phyloP scores from a whole-genome alignment of 2,113 vertebrate genomes.

The Lipophrys pholis region DNA sequence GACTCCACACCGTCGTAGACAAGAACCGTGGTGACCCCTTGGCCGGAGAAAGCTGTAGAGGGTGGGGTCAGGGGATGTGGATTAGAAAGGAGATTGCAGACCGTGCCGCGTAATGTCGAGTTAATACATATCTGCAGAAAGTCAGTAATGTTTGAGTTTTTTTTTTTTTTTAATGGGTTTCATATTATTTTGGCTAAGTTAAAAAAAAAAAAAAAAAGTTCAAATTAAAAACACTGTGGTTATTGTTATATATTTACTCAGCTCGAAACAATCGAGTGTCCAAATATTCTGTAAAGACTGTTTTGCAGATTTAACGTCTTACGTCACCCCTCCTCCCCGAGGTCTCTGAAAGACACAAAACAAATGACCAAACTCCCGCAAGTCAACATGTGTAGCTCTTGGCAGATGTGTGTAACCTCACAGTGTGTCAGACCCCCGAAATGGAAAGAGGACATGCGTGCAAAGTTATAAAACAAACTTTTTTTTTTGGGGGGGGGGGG shows the following conservation, averaged over 20 bases:
- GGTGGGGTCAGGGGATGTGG: slow-evolving; percentile 72
- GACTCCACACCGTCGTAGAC: slow-evolving; percentile 47
- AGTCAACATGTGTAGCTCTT: slow-evolving; percentile 36
- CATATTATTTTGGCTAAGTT: slow-evolving; percentile 24
- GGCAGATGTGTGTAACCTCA: slow-evolving; percentile 17
- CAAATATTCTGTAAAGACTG: slow-evolving; percentile 44
- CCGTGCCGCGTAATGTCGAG: slow-evolving; percentile 37
- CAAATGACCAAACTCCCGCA: slow-evolving; percentile 17
- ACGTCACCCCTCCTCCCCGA: slow-evolving; percentile 13
- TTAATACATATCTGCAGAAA: slow-evolving; percentile 50
- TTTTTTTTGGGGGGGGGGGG: no score
- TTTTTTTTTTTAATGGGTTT: slow-evolving; percentile 10
- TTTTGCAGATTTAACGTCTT: slow-evolving; percentile 38
- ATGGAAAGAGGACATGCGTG: slow-evolving; percentile 24
- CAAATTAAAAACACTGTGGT: no score
- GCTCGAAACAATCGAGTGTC: slow-evolving; percentile 41
- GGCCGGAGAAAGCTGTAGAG: slow-evolving; percentile 66
- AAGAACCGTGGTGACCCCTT: slow-evolving; percentile 66
- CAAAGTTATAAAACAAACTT: slow-evolving; percentile 46
- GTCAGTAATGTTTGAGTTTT: slow-evolving; percentile 11
- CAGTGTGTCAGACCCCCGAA: slow-evolving; percentile 20
- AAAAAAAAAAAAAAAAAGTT: neutral
- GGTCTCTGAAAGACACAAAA: slow-evolving; percentile 39
- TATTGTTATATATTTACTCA: slow-evolving; percentile 35
- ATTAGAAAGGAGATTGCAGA: slow-evolving; percentile 67